phyloP scores from a whole-genome alignment of 1,140 invertebrate species.

The Phthorimaea operculella region DNA sequence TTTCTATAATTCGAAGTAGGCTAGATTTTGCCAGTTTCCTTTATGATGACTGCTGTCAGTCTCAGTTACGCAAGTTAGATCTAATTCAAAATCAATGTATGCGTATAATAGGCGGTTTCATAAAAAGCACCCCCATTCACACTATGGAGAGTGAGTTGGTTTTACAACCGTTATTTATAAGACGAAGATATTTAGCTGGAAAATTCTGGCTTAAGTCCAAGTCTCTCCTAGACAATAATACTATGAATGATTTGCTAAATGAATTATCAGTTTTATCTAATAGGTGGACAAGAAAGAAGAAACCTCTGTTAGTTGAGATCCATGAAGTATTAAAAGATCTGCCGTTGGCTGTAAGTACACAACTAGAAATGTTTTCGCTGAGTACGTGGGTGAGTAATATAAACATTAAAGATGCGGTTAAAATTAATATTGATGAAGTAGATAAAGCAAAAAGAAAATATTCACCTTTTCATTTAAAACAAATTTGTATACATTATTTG shows the following conservation, averaged over 20 bases:
- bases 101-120: constrained; percentile 3
- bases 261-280: neutral
- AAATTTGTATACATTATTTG: neutral
- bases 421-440: neutral
- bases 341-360: neutral
- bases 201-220: neutral
- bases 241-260: neutral
- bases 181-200: neutral
- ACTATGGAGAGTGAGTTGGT: constrained; percentile 1
- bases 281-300: neutral
- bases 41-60: neutral
- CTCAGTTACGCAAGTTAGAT: neutral
- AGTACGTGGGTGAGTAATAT: constrained; percentile 2
- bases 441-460: neutral
- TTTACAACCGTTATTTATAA: neutral
- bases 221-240: neutral
- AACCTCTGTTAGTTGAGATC: neutral
- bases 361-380: neutral
- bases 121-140: constrained; percentile 7
- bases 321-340: neutral
- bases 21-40: neutral
- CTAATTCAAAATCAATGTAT: constrained; percentile 1
- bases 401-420: neutral
- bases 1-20: neutral
- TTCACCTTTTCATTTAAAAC: neutral